Conservation (phyloP, 2,113 vertebrate genomes). For the Tichodroma muraria region DNA sequence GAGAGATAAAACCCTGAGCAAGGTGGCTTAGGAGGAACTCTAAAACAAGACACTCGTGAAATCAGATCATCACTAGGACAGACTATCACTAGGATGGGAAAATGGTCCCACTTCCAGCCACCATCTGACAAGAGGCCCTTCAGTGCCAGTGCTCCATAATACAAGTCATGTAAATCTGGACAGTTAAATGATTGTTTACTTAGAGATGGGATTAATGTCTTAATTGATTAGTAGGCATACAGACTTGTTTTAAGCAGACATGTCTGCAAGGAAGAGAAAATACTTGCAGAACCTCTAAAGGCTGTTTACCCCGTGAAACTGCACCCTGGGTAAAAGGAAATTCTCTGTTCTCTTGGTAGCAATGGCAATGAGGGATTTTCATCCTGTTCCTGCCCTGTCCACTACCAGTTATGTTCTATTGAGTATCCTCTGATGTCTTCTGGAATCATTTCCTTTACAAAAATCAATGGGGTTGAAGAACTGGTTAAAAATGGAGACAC, state of each 20-base stretch:
- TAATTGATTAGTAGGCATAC: not conserved
- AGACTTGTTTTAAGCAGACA: not conserved
- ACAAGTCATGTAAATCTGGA: not conserved
- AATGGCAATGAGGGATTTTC: rapidly evolving
- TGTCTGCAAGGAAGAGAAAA: not conserved
- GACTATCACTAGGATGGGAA: no score
- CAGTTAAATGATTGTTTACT: not conserved
- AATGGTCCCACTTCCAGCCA: not conserved
- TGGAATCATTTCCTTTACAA: not conserved
- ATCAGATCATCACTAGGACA: not conserved
- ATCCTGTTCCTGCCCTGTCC: not conserved
- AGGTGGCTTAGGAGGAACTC: not conserved
- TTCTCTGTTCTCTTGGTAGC: not conserved
- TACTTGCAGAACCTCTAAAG: not conserved
- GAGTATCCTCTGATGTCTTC: not conserved
- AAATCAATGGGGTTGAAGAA: not conserved
- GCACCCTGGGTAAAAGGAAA: not conserved
- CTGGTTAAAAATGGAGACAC: not conserved
- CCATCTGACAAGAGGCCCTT: not conserved
- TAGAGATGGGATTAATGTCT: not conserved
- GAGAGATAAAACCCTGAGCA: not conserved
- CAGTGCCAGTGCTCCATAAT: not conserved
- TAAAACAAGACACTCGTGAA: not conserved
- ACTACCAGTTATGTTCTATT: not conserved
- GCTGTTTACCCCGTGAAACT: not conserved